Evolutionary conservation across 2,888 invertebrate species (phyloP), one percentile per base, ranked within the genome.

Genomic region (Drosophila suboccidentalis): DNA sequence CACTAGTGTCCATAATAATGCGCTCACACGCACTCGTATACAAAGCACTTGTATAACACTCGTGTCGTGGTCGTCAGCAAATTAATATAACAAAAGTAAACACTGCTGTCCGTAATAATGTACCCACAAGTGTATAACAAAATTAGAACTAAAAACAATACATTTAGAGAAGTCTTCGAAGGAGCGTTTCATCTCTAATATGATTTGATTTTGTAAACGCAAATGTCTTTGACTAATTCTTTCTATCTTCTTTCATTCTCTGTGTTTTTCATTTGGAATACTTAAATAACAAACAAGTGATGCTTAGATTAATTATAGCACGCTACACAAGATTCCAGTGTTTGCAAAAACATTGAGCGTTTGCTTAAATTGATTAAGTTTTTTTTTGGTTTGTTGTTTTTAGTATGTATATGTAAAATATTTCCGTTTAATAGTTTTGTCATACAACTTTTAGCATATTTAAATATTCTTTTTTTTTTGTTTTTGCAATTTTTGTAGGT

Each of bases 241-340:
- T 38, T 58, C 38, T 26, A 34, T 51, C 22, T 6, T 53, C 22
- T 6, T 53, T 29, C 29, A 29, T 4, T 4, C 10, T 19, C 13
- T 15, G n/a, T 73, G n/a, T n/a, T n/a, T 41, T 49, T 17, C 11
- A 29, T 32, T 59, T 80, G 74, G 80, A 80, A 84, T 84, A 75
- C 70, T 79, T 65, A 65, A 78, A 62, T 71, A 83, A 83, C 62
- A 73, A 78, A 85, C 67, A 78, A 68, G 32, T 71, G 72, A 62
- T 63, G 65, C 78, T 83, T 78, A 80, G 50, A 57, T 65, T 67
- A 55, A 72, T 64, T 61, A 76, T 82, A 82, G 83, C 80, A 86
- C 83, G 49, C 84, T 76, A 78, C 65, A 75, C 47, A 78, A 87
- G 82, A 82, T 87, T 84, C 77, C 82, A 81, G 75, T 84, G 69